Conservation (phyloP, 2,113 vertebrate genomes). For the Labeo catla region DNA sequence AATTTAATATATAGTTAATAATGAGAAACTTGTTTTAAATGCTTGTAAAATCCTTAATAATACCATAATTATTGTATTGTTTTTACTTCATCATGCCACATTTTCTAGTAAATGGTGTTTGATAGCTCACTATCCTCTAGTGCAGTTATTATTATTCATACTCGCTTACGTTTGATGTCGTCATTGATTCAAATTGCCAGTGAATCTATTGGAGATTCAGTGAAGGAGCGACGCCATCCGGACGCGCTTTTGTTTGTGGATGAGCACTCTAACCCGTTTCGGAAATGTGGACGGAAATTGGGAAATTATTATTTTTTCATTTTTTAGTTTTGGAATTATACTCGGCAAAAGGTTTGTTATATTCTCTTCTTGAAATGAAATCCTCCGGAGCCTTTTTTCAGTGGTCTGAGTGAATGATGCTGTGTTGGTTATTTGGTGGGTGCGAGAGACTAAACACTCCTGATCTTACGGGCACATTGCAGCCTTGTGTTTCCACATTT, state of each 20-base stretch:
- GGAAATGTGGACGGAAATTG: slow-evolving; percentile 77
- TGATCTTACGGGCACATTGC: neutral
- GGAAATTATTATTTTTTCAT: slow-evolving; percentile 73
- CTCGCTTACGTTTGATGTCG: slow-evolving; percentile 47
- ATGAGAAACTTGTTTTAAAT: neutral
- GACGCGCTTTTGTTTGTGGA: slow-evolving; percentile 74
- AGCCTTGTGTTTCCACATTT: neutral
- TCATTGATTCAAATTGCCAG: slow-evolving; percentile 63
- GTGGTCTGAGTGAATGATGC: slow-evolving; percentile 11
- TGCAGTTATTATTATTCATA: slow-evolving; percentile 17
- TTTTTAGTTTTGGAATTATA: slow-evolving; percentile 66
- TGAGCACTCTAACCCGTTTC: slow-evolving; percentile 64
- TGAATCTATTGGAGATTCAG: slow-evolving; percentile 52
- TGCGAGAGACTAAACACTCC: slow-evolving; percentile 16
- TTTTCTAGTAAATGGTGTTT: neutral
- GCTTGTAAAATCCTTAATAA: neutral
- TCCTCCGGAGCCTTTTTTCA: neutral
- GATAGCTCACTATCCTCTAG: neutral
- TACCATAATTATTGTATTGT: neutral
- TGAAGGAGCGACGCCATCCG: slow-evolving; percentile 64
- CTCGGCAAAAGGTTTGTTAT: slow-evolving; percentile 68
- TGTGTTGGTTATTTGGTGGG: slow-evolving; percentile 5
- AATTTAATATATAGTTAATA: too few species aligned
- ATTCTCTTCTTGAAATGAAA: neutral
- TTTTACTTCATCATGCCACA: neutral